Evolutionary conservation across 2,113 vertebrate genomes (phyloP).

Genomic region (Myanophis thanlyinensis): DNA sequence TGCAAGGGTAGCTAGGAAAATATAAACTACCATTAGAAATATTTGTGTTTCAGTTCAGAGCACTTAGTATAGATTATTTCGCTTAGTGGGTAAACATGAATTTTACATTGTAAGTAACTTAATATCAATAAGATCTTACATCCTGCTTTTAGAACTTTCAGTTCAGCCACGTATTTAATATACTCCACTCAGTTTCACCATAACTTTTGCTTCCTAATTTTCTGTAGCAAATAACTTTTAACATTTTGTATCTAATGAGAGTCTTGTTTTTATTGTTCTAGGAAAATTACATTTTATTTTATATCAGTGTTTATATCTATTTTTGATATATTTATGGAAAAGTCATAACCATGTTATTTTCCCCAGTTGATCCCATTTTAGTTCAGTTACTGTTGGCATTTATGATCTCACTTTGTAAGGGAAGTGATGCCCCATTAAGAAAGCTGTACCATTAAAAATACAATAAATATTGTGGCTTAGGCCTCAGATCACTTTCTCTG

Average conservation of each 20-base stretch:
- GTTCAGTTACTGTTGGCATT: background rate
- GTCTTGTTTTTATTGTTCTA: background rate
- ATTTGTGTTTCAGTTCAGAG: background rate
- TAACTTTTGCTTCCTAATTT: background rate
- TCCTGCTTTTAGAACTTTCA: background rate
- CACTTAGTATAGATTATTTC: background rate
- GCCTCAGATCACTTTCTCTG: background rate
- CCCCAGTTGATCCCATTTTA: background rate
- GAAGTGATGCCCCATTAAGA: background rate
- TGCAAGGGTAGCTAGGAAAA: background rate
- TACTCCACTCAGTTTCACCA: background rate
- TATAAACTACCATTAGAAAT: background rate
- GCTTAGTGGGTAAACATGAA: background rate
- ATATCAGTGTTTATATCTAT: background rate
- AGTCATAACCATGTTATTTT: background rate
- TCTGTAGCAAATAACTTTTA: background rate
- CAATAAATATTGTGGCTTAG: background rate
- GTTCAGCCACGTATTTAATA: no score
- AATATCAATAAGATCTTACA: background rate
- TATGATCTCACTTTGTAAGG: background rate
- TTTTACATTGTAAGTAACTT: background rate
- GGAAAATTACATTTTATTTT: background rate
- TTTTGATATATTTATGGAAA: background rate
- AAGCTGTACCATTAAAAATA: background rate
- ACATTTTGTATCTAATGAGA: background rate